Evolutionary conservation across 1,140 invertebrate genomes (phyloP).

Genomic region (Megalopta genalis): DNA sequence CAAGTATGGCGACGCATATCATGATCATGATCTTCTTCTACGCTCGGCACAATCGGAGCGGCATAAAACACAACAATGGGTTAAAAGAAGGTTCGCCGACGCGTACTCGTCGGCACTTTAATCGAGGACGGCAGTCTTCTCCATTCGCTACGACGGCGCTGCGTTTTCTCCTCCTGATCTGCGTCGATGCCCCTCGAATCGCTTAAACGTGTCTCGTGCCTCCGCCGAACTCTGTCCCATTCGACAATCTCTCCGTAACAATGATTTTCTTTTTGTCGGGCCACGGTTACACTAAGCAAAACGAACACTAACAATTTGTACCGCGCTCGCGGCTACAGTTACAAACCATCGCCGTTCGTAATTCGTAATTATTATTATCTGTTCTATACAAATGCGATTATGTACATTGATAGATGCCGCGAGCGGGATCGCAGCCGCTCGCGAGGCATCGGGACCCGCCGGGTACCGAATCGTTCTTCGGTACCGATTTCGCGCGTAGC

Average conservation of each 20-base stretch:
- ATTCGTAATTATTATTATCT: conserved; percentile 29
- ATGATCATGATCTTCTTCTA: conserved; percentile 99
- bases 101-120: background rate
- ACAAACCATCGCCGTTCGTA: background rate
- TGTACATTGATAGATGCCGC: conserved; percentile 39
- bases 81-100: conserved; percentile 37
- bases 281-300: too few relatives aligned
- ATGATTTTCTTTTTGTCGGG: too few relatives aligned
- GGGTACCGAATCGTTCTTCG: too few relatives aligned
- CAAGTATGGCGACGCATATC: conserved; percentile 95
- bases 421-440: conserved; percentile 35
- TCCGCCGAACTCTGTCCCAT: background rate
- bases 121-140: too few relatives aligned
- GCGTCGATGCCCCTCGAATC: conserved; percentile 24
- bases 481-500: background rate
- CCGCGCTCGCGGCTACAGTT: background rate
- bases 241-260: background rate
- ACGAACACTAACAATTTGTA: background rate
- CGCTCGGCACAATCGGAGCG: conserved; percentile 81
- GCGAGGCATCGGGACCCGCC: background rate
- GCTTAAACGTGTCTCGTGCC: background rate
- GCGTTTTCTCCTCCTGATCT: too few relatives aligned
- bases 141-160: too few relatives aligned
- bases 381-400: conserved; percentile 56
- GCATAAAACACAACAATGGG: conserved; percentile 65